Evolutionary conservation across 2,797 vertebrate species (phyloP), one percentile per base, ranked within the genome.

Genomic region (Euthynnus affinis): DNA sequence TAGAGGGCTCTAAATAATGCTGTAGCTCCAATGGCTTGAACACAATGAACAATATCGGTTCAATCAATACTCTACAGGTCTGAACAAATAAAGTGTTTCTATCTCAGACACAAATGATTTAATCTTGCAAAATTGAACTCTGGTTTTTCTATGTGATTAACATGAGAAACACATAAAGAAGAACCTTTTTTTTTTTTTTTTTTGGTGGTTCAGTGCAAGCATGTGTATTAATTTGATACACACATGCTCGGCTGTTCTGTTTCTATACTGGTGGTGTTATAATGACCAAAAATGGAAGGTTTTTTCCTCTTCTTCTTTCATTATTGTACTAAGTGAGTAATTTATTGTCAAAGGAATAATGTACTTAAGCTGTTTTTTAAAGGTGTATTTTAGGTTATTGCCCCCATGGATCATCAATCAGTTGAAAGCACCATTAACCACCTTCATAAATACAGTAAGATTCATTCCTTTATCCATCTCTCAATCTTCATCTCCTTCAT

Each of bases 401-500:
- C 29, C 27, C 20, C 53, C 17, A 25, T 71, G 52, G 15, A 78
- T 73, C 62, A 81, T 76, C 46, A 53, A 40, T 66, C 61, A 78
- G 18, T 1, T 68, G 25, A 71, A 70, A 34, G 72, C 48, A 52
- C 63, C 74, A 66, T 72, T 82, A 78, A 64, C 42, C 69, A 65
- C n/a, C 27, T 42, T 44, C 40, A 64, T 62, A 66, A 68, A 74
- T 59, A 64, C 48, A 74, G 20, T 51, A 27, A 23, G 13, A 51
- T 60, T 70, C 12, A 74, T 22, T 44, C 27, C 22, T 57, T 82
- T 18, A 67, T 59, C n/a, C 59, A 17, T 20, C 57, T 64, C 76
- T 87, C 29, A 42, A 74, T 88, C 80, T 84, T 84, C 70, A 80
- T 76, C 34, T 56, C 9, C 51, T 14, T 60, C 60, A 85, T 81